Conservation (phyloP, 2,888 invertebrate species). For the Deilephila elpenor region DNA sequence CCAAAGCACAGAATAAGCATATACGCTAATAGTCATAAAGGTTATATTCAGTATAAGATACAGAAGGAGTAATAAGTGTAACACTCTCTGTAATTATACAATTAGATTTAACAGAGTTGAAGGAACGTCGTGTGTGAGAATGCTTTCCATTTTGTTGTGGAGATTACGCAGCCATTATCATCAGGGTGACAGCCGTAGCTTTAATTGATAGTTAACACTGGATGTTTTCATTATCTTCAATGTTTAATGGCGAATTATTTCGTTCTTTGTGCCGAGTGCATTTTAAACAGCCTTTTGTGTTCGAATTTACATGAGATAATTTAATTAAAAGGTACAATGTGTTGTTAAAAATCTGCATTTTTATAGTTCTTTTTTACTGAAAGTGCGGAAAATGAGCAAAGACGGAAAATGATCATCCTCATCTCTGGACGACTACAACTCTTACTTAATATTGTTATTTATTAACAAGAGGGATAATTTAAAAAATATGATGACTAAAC, state of each 20-base stretch:
- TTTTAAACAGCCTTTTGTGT: constrained; percentile 6
- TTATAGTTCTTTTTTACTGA: neutral
- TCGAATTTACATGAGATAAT: constrained; percentile 1
- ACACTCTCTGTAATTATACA: neutral
- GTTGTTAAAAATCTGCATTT: neutral
- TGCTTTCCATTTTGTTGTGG: neutral
- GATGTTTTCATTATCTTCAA: constrained; percentile 17
- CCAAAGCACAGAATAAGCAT: too few species aligned
- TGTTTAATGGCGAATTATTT: neutral
- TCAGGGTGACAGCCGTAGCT: neutral
- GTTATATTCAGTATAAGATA: too few species aligned
- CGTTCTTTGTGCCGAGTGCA: neutral
- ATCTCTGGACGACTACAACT: too few species aligned
- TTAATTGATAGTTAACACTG: constrained; percentile 14
- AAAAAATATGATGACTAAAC: too few species aligned
- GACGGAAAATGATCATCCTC: too few species aligned
- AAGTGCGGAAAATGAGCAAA: too few species aligned
- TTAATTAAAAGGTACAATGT: neutral
- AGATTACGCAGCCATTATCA: neutral
- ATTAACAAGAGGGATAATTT: too few species aligned
- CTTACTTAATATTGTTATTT: too few species aligned
- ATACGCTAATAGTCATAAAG: too few species aligned
- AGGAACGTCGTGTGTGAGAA: neutral
- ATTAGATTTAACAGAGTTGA: neutral
- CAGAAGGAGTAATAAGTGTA: neutral